phyloP scores from a whole-genome alignment of 1,140 invertebrate species.

The Drosophila murphyi region DNA sequence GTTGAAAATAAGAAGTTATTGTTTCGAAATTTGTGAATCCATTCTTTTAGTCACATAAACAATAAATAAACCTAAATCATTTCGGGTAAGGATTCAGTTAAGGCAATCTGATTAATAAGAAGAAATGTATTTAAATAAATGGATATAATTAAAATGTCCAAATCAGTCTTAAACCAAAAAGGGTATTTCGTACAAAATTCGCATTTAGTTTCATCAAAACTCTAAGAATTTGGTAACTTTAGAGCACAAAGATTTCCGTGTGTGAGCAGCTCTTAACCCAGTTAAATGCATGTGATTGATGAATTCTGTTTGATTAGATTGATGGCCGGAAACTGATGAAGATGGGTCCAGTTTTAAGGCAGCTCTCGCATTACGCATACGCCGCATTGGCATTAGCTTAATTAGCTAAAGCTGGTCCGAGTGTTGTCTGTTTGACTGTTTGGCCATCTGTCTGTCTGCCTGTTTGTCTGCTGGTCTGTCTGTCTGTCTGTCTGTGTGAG shows the following conservation, averaged over 20 bases:
- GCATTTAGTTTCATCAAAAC: neutral
- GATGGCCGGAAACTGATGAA: conserved; percentile 8
- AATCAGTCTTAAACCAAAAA: neutral
- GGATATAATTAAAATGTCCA: neutral
- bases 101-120: neutral
- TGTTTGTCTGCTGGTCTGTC: neutral
- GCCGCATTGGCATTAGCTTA: conserved; percentile 71
- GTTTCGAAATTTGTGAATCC: too few species aligned
- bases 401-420: conserved; percentile 57
- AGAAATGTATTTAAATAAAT: neutral
- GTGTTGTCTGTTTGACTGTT: neutral
- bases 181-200: neutral
- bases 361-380: conserved; percentile 59
- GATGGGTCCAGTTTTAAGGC: conserved; percentile 15
- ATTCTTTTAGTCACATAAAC: too few species aligned
- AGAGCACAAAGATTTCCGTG: neutral
- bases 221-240: neutral
- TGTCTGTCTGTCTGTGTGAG: conserved; percentile 4
- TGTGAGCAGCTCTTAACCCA: neutral
- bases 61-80: too few species aligned
- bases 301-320: conserved; percentile 54
- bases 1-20: too few species aligned
- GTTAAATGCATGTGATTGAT: conserved; percentile 33
- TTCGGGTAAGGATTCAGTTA: neutral
- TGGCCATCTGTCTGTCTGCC: neutral